Evolutionary conservation across 2,888 invertebrate genomes (phyloP).

Genomic region (Gerris lacustris): DNA sequence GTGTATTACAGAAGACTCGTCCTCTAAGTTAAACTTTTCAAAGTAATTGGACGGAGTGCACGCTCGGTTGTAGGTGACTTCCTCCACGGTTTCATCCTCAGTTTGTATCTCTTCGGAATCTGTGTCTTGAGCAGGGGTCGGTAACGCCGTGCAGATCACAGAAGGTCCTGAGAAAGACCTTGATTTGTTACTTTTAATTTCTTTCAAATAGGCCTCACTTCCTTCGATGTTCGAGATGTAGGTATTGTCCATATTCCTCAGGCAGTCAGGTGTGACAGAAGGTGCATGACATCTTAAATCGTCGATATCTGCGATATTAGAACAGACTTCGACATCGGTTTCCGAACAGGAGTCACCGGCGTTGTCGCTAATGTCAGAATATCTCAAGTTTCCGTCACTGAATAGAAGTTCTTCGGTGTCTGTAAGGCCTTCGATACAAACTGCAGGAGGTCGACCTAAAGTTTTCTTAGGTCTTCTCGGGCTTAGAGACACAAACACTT

Average conservation of each 20-base stretch:
- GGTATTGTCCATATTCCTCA: neutral
- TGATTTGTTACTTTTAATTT: neutral
- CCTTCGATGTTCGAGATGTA: conserved; percentile 4
- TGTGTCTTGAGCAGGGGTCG: neutral
- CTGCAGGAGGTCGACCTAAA: neutral
- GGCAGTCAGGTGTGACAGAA: conserved; percentile 1
- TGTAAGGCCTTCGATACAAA: conserved; percentile 9
- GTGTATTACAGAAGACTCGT: conserved; percentile 32
- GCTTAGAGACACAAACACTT: conserved; percentile 35
- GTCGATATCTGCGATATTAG: neutral
- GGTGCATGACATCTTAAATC: neutral
- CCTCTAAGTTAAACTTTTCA: conserved; percentile 27
- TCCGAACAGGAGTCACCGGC: neutral
- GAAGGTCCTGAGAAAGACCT: neutral
- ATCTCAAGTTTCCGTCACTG: neutral
- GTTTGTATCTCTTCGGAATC: neutral
- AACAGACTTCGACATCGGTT: neutral
- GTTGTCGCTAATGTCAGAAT: neutral
- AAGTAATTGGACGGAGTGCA: neutral
- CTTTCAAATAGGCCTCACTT: neutral
- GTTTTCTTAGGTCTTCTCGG: conserved; percentile 22
- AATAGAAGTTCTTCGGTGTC: conserved; percentile 23
- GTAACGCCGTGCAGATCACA: neutral
- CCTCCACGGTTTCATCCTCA: neutral
- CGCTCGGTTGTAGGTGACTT: neutral